Conservation (phyloP, 2,113 vertebrate genomes). For the Trogon melanurus region DNA sequence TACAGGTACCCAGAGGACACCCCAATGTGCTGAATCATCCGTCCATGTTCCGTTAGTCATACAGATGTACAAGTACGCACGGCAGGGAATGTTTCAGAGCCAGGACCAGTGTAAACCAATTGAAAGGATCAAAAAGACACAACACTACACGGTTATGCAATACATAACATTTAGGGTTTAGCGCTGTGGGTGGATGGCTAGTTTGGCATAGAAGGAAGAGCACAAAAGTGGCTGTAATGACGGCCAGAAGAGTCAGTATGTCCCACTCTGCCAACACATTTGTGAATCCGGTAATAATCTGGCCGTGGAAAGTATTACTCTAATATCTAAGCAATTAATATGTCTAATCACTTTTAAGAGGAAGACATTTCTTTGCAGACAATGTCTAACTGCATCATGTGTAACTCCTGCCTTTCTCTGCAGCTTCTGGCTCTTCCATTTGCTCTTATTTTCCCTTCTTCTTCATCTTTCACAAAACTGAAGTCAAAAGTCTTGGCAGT, state of each 20-base stretch:
- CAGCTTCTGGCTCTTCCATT: background rate
- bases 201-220: background rate
- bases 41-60: background rate
- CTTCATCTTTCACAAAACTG: background rate
- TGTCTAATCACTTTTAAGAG: background rate
- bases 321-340: background rate
- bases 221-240: background rate
- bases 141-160: background rate
- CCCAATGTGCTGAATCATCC: background rate
- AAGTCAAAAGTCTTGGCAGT: background rate
- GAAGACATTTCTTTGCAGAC: background rate
- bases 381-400: background rate
- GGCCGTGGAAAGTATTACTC: background rate
- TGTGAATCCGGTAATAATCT: background rate
- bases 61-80: background rate
- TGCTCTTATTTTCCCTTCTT: background rate
- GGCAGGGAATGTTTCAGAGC: background rate
- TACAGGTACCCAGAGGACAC: background rate
- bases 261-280: background rate
- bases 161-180: fast-evolving
- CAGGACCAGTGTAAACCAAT: background rate
- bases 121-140: background rate
- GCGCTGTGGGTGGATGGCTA: background rate
- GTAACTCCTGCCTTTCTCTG: background rate
- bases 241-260: background rate